Evolutionary conservation across 2,797 vertebrate species (phyloP), one percentile per base, ranked within the genome.

Genomic region (Cirrhinus mrigala): DNA sequence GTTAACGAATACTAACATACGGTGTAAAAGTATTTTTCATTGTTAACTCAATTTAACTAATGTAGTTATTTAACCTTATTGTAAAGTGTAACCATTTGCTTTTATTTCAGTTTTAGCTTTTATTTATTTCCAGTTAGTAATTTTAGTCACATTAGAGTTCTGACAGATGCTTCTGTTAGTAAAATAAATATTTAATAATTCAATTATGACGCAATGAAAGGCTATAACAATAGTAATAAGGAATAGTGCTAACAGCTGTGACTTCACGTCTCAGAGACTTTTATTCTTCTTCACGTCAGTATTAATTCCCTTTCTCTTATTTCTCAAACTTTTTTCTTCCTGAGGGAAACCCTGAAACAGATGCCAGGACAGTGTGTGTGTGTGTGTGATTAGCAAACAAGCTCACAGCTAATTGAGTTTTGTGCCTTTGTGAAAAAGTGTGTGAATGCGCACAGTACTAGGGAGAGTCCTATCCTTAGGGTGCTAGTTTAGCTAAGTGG

Each of bases 321-420:
- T 68, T 37, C 16, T 29, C 58, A 71, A 48, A 78, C 24, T 24
- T 75, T 82, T 82, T 79, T 79, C 52, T 71, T 77, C 64, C 66
- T 84, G 82, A 52, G 62, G 64, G 83, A 80, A 82, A 88, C 85
- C 77, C 78, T 86, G 83, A 87, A 87, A 84, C 87, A 87, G 81
- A 89, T 90, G 89, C 64, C 22, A 54, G 66, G 64, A n/a, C 24
- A 46, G 46, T 76, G 70, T 90, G 86, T 89, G 84, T 82, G 78
- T 76, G 75, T 90, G 86, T 89, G 85, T 83, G 79, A 77, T 52
- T 64, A 85, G 85, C 84, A 90, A 90, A 90, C 88, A 89, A 27
- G 78, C 84, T 81, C 52, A 52, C 40, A 78, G 75, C 87, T 90
- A 90, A 89, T 90, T 90, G 83, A 89, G 88, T 89, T 89, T 89